These are phyloP conservation scores for Pseudopleuronectes americanus DNA, from an alignment of 2,797 vertebrate species.

Conservation along the genomic window DNA sequence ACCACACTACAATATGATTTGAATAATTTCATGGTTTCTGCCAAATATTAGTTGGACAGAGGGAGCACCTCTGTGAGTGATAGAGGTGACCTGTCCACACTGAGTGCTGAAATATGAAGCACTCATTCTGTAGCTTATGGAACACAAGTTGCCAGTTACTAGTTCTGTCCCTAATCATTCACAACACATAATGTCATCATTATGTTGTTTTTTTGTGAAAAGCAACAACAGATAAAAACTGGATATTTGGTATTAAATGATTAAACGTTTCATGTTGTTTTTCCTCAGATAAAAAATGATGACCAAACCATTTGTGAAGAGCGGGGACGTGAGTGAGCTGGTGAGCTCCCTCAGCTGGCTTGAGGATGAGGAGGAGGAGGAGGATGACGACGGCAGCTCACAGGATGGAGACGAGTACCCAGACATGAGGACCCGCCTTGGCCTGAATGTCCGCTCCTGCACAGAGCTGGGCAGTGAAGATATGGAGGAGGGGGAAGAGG, in stretches of 20 bases:
- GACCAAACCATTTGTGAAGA: slow-evolving; percentile 85
- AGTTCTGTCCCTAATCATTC: neutral
- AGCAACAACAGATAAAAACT: neutral
- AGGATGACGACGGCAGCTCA: slow-evolving; percentile 81
- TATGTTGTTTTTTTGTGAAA: neutral
- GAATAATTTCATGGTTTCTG: slow-evolving; percentile 9
- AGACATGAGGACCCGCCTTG: slow-evolving; percentile 75
- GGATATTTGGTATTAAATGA: slow-evolving; percentile 9
- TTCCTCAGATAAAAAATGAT: slow-evolving; percentile 85
- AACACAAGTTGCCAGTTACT: neutral
- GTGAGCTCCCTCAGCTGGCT: slow-evolving; percentile 88
- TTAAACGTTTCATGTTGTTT: slow-evolving; percentile 9
- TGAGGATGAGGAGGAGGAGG: slow-evolving; percentile 64
- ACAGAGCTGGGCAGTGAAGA: slow-evolving; percentile 85
- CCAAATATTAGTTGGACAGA: too few species aligned
- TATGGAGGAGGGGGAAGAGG: slow-evolving; percentile 88
- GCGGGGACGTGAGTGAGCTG: slow-evolving; percentile 88
- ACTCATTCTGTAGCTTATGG: slow-evolving; percentile 9
- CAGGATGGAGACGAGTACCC: slow-evolving; percentile 87
- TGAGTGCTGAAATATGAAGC: slow-evolving; percentile 64
- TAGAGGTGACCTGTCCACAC: slow-evolving; percentile 52
- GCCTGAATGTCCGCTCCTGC: slow-evolving; percentile 63
- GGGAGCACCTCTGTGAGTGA: neutral
- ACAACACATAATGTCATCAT: neutral
- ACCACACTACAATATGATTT: neutral